Percentiles rank a stretch among this genome's conserved stretches.
phyloP scores from a whole-genome alignment of 2,888 invertebrate genomes.

The Cheilosia vulpina region DNA sequence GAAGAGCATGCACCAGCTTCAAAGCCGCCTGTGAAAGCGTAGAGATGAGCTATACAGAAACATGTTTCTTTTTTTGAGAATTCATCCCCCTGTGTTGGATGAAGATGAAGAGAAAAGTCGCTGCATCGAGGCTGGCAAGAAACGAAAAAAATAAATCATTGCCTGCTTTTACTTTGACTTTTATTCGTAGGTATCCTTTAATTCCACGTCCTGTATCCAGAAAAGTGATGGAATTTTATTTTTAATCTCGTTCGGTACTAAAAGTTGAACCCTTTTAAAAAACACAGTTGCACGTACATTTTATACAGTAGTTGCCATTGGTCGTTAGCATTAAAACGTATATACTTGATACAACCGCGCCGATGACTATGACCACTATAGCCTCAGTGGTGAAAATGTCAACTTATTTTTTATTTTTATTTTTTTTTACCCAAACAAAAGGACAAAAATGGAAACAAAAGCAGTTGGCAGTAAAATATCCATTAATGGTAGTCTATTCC shows the following conservation, averaged over 20 bases:
- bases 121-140: too few species aligned
- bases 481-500: background rate
- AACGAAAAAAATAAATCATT: background rate
- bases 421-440: background rate
- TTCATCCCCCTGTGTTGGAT: too few species aligned
- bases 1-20: too few species aligned
- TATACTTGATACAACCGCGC: background rate
- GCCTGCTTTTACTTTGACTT: too few species aligned
- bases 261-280: background rate
- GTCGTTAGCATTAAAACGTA: background rate
- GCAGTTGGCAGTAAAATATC: slow-evolving; percentile 18
- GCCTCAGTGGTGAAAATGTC: background rate
- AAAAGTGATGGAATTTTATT: background rate
- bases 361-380: slow-evolving; percentile 1
- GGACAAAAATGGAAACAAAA: background rate
- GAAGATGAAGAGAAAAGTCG: too few species aligned
- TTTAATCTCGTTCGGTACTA: background rate
- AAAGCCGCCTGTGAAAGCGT: too few species aligned
- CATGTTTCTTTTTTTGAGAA: too few species aligned
- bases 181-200: background rate
- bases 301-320: background rate
- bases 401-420: background rate
- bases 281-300: background rate
- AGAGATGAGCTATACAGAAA: too few species aligned
- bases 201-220: background rate